Percentiles rank a stretch among this genome's conserved stretches.
These are phyloP conservation scores for Lytechinus variegatus DNA, from an alignment of 35 echinoderm and acorn worm genomes.

Conservation along the genomic window DNA sequence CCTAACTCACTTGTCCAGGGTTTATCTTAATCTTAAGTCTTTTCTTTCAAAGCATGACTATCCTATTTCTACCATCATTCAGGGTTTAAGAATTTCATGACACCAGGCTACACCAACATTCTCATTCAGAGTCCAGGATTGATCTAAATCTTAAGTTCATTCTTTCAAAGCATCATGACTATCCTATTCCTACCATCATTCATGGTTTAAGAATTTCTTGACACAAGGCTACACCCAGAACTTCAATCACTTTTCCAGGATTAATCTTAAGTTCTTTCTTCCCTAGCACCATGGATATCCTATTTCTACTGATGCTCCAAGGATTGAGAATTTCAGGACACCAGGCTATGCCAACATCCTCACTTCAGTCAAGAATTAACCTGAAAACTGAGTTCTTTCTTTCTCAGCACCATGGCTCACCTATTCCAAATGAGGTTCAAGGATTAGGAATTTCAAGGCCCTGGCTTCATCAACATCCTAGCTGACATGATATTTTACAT, in stretches of 20 bases:
- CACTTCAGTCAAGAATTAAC: neutral
- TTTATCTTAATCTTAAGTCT: no score
- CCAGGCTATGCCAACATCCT: no score
- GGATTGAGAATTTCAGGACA: no score
- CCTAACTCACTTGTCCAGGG: no score
- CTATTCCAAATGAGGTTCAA: constrained; percentile 67
- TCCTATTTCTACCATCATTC: constrained; percentile 67
- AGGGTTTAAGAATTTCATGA: neutral
- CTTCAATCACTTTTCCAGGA: no score
- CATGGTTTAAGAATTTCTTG: neutral
- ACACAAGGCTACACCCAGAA: no score
- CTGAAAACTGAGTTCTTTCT: constrained; percentile 33
- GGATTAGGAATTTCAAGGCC: neutral
- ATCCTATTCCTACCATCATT: constrained; percentile 69
- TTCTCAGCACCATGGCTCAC: constrained; percentile 70
- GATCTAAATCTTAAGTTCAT: constrained; percentile 29
- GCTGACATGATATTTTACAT: no score
- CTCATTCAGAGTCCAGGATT: neutral
- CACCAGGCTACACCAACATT: no score
- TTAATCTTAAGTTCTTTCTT: constrained; percentile 20
- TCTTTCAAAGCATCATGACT: constrained; percentile 65
- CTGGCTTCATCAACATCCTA: no score
- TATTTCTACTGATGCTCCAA: neutral
- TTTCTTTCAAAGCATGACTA: constrained; percentile 63
- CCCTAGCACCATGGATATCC: constrained; percentile 58